phyloP scores from a whole-genome alignment of 2,797 vertebrate genomes.

The Falco berigora region DNA sequence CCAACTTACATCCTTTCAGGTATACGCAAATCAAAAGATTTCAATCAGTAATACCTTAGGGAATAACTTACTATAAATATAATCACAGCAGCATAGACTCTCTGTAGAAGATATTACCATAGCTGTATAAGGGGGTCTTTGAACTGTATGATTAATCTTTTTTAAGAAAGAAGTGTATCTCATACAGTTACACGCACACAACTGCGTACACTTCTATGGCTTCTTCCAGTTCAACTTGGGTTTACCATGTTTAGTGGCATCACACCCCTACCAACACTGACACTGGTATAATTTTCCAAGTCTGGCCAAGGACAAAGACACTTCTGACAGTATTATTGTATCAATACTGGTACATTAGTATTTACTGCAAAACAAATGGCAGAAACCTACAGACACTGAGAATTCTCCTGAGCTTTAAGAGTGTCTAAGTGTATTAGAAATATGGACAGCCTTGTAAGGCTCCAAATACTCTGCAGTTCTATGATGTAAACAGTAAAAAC shows the following conservation, averaged over 20 bases:
- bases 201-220: accelerated
- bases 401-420: neutral
- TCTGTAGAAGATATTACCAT: neutral
- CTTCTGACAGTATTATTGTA: neutral
- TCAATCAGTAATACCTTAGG: neutral
- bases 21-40: neutral
- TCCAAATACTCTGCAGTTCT: neutral
- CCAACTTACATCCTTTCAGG: neutral
- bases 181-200: neutral
- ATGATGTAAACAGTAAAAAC: neutral
- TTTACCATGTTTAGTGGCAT: neutral
- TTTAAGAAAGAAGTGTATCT: neutral
- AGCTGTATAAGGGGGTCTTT: neutral
- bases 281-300: neutral
- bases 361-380: neutral
- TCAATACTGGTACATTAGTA: neutral
- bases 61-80: neutral
- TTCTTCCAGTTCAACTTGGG: neutral
- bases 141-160: neutral
- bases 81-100: neutral
- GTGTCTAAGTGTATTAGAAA: neutral
- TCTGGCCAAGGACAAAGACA: neutral
- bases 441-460: neutral
- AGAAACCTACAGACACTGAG: neutral
- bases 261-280: neutral